Evolutionary conservation across 2,888 invertebrate genomes (phyloP), one percentile per base, ranked within the genome.

Genomic region (Microctonus aethiopoides): DNA sequence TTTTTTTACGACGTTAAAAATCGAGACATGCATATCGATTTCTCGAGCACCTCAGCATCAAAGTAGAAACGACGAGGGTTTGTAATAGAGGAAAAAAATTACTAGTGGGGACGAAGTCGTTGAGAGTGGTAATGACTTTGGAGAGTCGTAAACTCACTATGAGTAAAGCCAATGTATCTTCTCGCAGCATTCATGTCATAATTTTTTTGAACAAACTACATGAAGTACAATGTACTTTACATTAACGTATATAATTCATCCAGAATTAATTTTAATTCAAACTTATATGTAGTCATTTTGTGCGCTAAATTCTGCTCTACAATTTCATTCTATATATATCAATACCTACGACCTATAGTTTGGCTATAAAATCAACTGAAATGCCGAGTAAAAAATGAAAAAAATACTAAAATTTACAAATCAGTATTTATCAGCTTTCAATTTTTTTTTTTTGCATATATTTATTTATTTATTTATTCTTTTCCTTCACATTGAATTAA

Each of bases 61-160:
- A 46, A 46, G 16, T 46, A 7, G 16, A 16, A 46, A 46, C 16
- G 1, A 46, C 46, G 46, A 46, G 46, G 16, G 46, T 46, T 16
- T 46, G 16, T n/a, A 16, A 46, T 16, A 16, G 16, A 16, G n/a
- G 46, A 46, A 46, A 16, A 46, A 16, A 16, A n/a, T 16, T 5
- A 5, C 29, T 29, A 29, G 29, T 34, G 26, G 26, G 39, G 36
- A 60, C 26, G 26, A 61, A n/a, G 46, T 20, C 20, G 46, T 46
- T 46, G 46, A 46, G 46, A 46, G 46, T 46, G 46, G 46, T 46
- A 46, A 46, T 46, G 46, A 46, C 46, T 46, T 46, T 46, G 16
- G 46, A 16, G 16, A 46, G 46, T 46, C 46, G 46, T 46, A 46
- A 46, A 46, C 46, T 46, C 7, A 46, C 46, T 16, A n/a, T 4